Base-by-base conservation (phyloP, 2,888 invertebrate genomes). In the Hypselothyrea guttata region DNA sequence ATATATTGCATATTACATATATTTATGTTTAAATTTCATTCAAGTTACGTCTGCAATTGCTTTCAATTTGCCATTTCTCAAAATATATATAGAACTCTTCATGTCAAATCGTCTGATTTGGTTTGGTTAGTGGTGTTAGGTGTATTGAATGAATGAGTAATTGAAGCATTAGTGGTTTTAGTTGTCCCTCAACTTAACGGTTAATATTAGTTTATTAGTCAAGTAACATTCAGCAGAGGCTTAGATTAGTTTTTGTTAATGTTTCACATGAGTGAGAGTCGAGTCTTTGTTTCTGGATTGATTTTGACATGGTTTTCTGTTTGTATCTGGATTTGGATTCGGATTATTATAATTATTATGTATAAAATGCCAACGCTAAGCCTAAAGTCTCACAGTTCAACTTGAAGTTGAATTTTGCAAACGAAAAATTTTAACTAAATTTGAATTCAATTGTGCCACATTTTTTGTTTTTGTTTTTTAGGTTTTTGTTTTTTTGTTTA, bases 201-300 rank as follows among this genome's bases (percentile, higher is more conserved):
- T 45, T 73, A 73, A 45, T 57, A 67, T 75, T 72, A 83, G 72
- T 83, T 57, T 59, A 40, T 81, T 78, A 78, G 76, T 77, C 79
- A 71, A 66, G 65, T 63, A 13, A 40, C 31, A 56, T 46, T n/a
- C 27, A 22, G 57, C 55, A 42, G 27, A 44, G 46, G 51, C 58
- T 35, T 27, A 34, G 35, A 49, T 37, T 27, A 15, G 42, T 18
- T 34, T 28, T 34, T 45, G 47, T 67, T 56, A 68, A 63, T 30
- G 59, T 59, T 54, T 49, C 22, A 22, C 22, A 22, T 22, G 22
- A 22, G 2, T 54, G 27, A 66, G 52, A 38, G 47, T 44, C 41
- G 41, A 42, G 42, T 12, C 44, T n/a, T n/a, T n/a, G n/a, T n/a
- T n/a, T n/a, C n/a, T n/a, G n/a, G 41, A 59, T 35, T 52, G 53